A percentile compares a stretch with the other conserved stretches of the same genome.
phyloP scores from a whole-genome alignment of 2,113 vertebrate species.

The Pomatorhinus ruficollis region DNA sequence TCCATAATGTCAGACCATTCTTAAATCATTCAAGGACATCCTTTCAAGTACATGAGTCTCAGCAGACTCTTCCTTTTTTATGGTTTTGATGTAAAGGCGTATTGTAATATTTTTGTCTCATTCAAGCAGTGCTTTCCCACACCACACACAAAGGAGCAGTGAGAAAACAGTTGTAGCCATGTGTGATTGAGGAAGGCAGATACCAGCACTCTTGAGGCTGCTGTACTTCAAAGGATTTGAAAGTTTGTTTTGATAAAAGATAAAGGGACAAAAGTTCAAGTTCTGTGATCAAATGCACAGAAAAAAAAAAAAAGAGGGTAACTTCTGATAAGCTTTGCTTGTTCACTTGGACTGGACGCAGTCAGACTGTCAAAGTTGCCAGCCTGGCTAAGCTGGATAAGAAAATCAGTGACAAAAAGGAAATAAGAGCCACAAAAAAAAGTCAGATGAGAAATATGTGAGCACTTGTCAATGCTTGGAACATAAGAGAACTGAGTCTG shows the following conservation, averaged over 20 bases:
- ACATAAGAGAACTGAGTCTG: background rate
- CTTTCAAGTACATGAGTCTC: constrained; percentile 16
- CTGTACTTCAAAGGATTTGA: constrained; percentile 29
- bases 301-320: background rate
- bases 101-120: constrained; percentile 22
- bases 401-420: constrained; percentile 20
- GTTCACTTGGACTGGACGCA: background rate
- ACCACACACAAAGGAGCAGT: background rate
- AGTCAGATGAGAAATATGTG: background rate
- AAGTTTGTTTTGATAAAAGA: constrained; percentile 53
- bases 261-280: constrained; percentile 29
- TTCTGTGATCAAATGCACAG: constrained; percentile 13
- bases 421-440: background rate
- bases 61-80: background rate
- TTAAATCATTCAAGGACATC: constrained; percentile 42
- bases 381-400: constrained; percentile 13
- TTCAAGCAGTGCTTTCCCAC: background rate
- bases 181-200: constrained; percentile 26
- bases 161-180: background rate
- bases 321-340: constrained; percentile 47
- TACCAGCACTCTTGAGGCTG: constrained; percentile 21
- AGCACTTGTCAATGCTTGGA: background rate
- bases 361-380: background rate
- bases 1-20: background rate
- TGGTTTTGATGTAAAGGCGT: background rate